Evolutionary conservation across 2,797 vertebrate genomes (phyloP).

Genomic region (Coracias cyanogaster): DNA sequence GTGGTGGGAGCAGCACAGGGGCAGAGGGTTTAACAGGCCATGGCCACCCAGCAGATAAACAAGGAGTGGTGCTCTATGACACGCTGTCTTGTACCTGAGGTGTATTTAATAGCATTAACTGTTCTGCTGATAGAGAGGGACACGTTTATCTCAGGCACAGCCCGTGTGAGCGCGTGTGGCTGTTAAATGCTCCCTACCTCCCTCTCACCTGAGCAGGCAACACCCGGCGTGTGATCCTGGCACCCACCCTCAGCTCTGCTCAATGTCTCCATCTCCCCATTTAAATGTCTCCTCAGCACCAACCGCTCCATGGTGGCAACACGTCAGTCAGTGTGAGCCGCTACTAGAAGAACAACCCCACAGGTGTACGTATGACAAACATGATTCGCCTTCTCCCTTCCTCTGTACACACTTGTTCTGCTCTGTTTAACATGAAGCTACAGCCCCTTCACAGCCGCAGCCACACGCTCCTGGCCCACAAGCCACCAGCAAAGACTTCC

Average conservation of each 20-base stretch:
- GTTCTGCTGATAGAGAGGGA: not conserved
- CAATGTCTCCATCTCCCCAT: accelerated
- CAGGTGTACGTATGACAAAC: not conserved
- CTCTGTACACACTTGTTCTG: not conserved
- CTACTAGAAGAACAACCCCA: not conserved
- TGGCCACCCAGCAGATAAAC: not conserved
- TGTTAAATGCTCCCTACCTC: not conserved
- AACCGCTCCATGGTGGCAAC: not conserved
- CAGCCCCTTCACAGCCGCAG: not conserved
- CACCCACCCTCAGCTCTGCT: not conserved
- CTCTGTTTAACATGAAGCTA: not conserved
- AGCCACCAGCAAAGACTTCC: not conserved
- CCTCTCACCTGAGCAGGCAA: not conserved
- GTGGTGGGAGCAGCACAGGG: accelerated
- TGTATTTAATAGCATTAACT: not conserved
- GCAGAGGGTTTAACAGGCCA: not conserved
- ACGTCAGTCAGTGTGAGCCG: not conserved
- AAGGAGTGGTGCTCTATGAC: accelerated
- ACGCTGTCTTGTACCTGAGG: not conserved
- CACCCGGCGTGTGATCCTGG: not conserved
- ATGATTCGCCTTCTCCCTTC: not conserved
- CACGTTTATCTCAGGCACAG: not conserved
- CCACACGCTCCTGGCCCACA: not conserved
- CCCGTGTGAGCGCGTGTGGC: accelerated
- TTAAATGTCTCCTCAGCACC: not conserved